Conservation (phyloP, 2,797 vertebrate genomes). For the Arnoldichthys spilopterus region DNA sequence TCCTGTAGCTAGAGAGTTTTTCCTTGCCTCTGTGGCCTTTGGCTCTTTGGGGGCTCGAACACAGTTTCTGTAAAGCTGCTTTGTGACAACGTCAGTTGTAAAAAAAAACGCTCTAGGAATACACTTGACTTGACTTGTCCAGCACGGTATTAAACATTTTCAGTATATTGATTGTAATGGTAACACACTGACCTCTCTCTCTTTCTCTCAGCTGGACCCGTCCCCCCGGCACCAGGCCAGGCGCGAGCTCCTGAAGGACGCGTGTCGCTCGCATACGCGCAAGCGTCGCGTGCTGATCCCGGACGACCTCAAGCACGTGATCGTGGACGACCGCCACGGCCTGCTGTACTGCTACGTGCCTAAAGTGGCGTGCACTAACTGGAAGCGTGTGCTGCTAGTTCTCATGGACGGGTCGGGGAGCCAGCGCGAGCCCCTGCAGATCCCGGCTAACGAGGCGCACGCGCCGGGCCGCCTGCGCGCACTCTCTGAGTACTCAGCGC, state of each 20-base stretch:
- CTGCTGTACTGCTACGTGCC: slow-evolving; percentile 98
- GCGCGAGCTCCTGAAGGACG: slow-evolving; percentile 81
- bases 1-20: too few relatives aligned
- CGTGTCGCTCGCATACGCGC: slow-evolving; percentile 84
- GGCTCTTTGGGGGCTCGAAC: too few relatives aligned
- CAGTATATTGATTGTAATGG: too few relatives aligned
- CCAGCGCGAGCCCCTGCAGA: slow-evolving; percentile 83
- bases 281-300: slow-evolving; percentile 86
- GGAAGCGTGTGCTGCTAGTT: slow-evolving; percentile 95
- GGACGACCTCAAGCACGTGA: slow-evolving; percentile 90
- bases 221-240: slow-evolving; percentile 82
- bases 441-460: slow-evolving; percentile 91
- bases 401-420: slow-evolving; percentile 82
- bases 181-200: too few relatives aligned
- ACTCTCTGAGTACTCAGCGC: slow-evolving; percentile 85
- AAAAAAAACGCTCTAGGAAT: too few relatives aligned
- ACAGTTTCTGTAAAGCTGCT: too few relatives aligned
- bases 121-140: too few relatives aligned
- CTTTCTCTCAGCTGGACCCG: slow-evolving; percentile 64
- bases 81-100: too few relatives aligned
- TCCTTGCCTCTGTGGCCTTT: too few relatives aligned
- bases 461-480: slow-evolving; percentile 86
- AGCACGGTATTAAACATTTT: too few relatives aligned
- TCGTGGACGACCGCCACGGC: slow-evolving; percentile 90
- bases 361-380: slow-evolving; percentile 97